These are phyloP conservation scores for Oxyteleia sp. DNA, from an alignment of 2,888 invertebrate species.

Conservation along the genomic window DNA sequence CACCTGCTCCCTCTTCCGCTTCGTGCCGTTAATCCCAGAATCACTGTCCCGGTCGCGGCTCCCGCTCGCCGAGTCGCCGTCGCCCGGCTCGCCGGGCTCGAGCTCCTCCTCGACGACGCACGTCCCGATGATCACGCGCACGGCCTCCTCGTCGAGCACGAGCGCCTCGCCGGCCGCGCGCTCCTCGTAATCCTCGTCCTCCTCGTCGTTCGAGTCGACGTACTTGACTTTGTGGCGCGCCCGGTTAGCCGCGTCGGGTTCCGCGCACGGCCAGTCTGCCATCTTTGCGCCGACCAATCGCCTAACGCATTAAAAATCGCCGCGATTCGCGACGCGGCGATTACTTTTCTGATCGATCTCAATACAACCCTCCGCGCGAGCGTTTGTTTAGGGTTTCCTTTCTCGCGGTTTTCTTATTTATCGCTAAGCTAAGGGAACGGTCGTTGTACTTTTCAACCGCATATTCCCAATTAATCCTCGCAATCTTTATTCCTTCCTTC, in stretches of 20 bases:
- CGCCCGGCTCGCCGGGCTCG: conserved; percentile 32
- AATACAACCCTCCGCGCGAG: too few relatives aligned
- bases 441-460: too few relatives aligned
- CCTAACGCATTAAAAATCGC: conserved; percentile 20
- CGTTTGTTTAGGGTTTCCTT: too few relatives aligned
- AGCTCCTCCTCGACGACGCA: conserved; percentile 53
- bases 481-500: too few relatives aligned
- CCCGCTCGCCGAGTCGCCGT: conserved; percentile 52
- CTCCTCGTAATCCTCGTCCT: conserved; percentile 86
- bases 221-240: conserved; percentile 81
- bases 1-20: neutral
- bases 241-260: conserved; percentile 89
- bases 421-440: too few relatives aligned
- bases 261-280: conserved; percentile 93
- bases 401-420: too few relatives aligned
- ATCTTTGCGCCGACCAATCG: conserved; percentile 88
- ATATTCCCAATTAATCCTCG: too few relatives aligned
- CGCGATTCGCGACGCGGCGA: conserved; percentile 16
- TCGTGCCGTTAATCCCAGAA: neutral
- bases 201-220: conserved; percentile 89
- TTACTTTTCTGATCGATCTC: neutral
- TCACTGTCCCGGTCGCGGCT: conserved; percentile 27
- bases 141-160: conserved; percentile 65
- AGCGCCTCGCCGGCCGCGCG: conserved; percentile 57
- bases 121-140: conserved; percentile 72